Evolutionary conservation across 2,113 vertebrate species (phyloP).

Genomic region (Hippoglossus stenolepis): DNA sequence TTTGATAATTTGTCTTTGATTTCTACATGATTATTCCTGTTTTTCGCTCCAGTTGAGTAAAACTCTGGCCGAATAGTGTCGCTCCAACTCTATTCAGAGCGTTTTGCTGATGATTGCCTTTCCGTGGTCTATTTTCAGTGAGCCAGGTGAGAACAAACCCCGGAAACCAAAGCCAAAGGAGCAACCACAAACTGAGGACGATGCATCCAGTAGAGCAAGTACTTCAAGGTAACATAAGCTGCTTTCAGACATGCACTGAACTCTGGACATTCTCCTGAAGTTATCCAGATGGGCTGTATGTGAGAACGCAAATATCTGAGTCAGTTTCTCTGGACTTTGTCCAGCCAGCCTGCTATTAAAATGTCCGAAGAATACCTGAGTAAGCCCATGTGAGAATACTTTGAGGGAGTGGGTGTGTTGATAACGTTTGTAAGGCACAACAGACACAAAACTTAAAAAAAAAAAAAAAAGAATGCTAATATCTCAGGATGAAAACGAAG

Average conservation of each 20-base stretch:
- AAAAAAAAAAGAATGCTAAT: too few species aligned
- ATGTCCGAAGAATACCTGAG: too few species aligned
- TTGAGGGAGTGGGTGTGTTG: too few species aligned
- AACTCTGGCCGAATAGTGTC: too few species aligned
- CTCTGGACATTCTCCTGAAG: neutral
- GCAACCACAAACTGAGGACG: conserved; percentile 68
- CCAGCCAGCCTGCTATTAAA: too few species aligned
- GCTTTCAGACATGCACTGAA: neutral
- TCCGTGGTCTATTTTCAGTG: conserved; percentile 77
- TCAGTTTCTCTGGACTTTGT: too few species aligned
- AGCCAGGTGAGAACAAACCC: conserved; percentile 88
- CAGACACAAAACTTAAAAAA: too few species aligned
- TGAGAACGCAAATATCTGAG: neutral
- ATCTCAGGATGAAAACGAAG: too few species aligned
- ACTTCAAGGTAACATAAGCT: conserved; percentile 77
- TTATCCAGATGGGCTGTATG: neutral
- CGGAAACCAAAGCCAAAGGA: conserved; percentile 85
- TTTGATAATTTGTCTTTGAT: too few species aligned
- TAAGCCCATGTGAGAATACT: too few species aligned
- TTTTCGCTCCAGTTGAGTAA: neutral
- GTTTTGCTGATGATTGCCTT: neutral
- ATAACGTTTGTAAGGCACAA: too few species aligned
- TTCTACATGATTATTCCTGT: too few species aligned
- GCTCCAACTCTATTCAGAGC: neutral
- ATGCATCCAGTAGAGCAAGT: conserved; percentile 66